Evolutionary conservation across 2,113 vertebrate species (phyloP).

Genomic region (Pterocles gutturalis): DNA sequence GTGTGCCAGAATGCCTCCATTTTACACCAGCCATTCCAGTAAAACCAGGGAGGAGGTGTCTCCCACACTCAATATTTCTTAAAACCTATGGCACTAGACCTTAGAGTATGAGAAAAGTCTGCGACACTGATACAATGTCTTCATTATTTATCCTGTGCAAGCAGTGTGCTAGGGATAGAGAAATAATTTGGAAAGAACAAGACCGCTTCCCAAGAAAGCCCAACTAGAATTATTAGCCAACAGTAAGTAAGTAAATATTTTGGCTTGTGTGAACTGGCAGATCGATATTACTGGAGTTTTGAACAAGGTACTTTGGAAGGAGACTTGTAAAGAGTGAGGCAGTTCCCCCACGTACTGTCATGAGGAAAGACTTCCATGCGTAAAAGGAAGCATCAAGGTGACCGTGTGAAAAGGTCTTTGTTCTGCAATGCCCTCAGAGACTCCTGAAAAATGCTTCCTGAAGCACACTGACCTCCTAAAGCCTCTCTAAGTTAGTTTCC

Average conservation of each 20-base stretch:
- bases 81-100: neutral
- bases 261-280: neutral
- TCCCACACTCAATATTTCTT: neutral
- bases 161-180: neutral
- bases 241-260: neutral
- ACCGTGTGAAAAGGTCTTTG: neutral
- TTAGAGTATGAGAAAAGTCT: neutral
- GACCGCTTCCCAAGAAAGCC: neutral
- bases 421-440: neutral
- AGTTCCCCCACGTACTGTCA: neutral
- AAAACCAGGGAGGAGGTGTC: neutral
- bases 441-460: neutral
- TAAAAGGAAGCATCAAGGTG: neutral
- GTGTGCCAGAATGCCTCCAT: neutral
- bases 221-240: neutral
- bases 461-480: neutral
- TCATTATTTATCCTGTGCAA: neutral
- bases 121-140: neutral
- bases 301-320: neutral
- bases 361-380: neutral
- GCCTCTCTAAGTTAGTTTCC: neutral
- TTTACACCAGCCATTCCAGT: neutral
- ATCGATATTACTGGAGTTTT: neutral
- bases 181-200: neutral
- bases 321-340: neutral